Evolutionary conservation across 2,797 vertebrate genomes (phyloP).

Genomic region (Steatocranus sp.): DNA sequence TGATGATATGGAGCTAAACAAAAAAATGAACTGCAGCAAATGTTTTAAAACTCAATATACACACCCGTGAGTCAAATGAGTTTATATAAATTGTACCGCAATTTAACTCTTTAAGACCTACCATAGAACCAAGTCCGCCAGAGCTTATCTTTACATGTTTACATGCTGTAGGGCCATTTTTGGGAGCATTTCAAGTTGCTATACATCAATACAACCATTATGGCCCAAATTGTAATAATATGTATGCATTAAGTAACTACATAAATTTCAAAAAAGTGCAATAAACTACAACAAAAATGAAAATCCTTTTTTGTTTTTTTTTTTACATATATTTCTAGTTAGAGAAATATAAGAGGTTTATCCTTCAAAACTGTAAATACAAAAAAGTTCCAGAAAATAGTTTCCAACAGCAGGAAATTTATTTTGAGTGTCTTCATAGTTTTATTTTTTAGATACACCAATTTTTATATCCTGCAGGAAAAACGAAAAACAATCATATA

Average conservation of each 20-base stretch:
- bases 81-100: neutral
- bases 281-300: neutral
- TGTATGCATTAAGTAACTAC: neutral
- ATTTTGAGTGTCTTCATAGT: neutral
- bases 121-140: neutral
- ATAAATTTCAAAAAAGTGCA: neutral
- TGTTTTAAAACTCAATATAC: neutral
- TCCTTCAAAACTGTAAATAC: neutral
- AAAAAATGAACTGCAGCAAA: neutral
- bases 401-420: neutral
- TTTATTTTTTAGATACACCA: neutral
- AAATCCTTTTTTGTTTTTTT: neutral
- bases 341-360: accelerated
- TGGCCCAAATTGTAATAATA: neutral
- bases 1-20: neutral
- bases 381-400: neutral
- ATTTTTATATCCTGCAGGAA: neutral
- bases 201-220: neutral
- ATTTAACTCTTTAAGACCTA: neutral
- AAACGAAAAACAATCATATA: neutral
- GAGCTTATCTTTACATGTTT: neutral
- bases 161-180: neutral
- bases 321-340: neutral
- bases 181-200: neutral
- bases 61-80: neutral